These are phyloP conservation scores for Watsonalla binaria DNA, from an alignment of 2,888 invertebrate species.

Conservation along the genomic window DNA sequence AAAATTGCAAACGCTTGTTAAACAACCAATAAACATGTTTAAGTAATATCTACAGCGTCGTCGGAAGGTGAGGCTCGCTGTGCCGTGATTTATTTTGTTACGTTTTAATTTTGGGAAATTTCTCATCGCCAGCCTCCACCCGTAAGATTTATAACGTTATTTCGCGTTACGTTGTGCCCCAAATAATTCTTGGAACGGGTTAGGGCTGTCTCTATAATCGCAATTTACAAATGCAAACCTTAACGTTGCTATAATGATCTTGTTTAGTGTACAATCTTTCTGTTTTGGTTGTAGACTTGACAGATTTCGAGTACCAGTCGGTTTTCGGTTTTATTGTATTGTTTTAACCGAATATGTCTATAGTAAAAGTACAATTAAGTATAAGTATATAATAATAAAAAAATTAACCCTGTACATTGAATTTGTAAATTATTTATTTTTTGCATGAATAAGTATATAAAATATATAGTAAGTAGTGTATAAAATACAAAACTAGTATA, in stretches of 20 bases:
- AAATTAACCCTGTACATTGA: too few relatives aligned
- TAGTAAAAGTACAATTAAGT: too few relatives aligned
- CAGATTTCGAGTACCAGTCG: too few relatives aligned
- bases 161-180: neutral
- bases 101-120: conserved; percentile 55
- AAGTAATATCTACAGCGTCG: conserved; percentile 24
- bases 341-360: too few relatives aligned
- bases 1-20: neutral
- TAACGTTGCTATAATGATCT: neutral
- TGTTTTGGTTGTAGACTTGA: neutral
- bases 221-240: neutral
- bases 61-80: conserved; percentile 24
- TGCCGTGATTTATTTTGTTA: conserved; percentile 51
- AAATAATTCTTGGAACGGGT: neutral
- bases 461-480: too few relatives aligned
- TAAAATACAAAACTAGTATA: too few relatives aligned
- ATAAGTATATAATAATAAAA: too few relatives aligned
- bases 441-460: too few relatives aligned
- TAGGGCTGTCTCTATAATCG: neutral
- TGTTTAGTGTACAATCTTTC: neutral
- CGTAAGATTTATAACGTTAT: conserved; percentile 30
- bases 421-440: too few relatives aligned
- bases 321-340: too few relatives aligned
- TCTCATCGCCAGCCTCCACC: conserved; percentile 41
- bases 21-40: conserved; percentile 7